Percentiles rank a stretch among this genome's conserved stretches.
phyloP scores from a whole-genome alignment of 2,888 invertebrate genomes.

The Piscicola geometra region DNA sequence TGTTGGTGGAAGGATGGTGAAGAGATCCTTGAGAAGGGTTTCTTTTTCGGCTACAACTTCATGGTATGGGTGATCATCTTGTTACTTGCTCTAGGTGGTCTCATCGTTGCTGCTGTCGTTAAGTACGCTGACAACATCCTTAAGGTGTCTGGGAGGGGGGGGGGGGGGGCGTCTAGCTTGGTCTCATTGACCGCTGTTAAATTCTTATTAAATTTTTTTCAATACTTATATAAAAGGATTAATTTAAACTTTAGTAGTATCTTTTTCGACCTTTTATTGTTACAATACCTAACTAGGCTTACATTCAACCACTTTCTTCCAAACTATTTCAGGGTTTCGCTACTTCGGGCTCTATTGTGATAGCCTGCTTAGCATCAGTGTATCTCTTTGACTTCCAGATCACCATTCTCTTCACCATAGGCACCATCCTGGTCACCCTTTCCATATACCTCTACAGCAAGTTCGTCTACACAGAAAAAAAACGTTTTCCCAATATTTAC shows the following conservation, averaged over 20 bases:
- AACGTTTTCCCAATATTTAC: too few relatives aligned
- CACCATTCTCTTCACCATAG: slow-evolving; percentile 77
- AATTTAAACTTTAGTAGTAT: background rate
- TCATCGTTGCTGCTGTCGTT: slow-evolving; percentile 94
- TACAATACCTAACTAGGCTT: too few relatives aligned
- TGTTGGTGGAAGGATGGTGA: slow-evolving; percentile 61
- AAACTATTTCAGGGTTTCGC: slow-evolving; percentile 84
- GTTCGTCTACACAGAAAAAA: slow-evolving; percentile 27
- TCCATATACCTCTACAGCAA: slow-evolving; percentile 82
- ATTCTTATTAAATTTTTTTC: background rate
- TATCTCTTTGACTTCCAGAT: slow-evolving; percentile 84
- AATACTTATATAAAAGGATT: background rate
- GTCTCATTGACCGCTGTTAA: too few relatives aligned
- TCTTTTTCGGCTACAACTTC: slow-evolving; percentile 62
- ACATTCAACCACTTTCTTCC: too few relatives aligned
- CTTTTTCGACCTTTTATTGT: too few relatives aligned
- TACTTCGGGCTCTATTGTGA: slow-evolving; percentile 81
- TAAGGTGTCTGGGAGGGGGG: too few relatives aligned
- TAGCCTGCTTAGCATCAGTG: slow-evolving; percentile 88
- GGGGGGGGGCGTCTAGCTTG: too few relatives aligned
- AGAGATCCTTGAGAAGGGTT: slow-evolving; percentile 63
- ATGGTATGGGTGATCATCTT: slow-evolving; percentile 74
- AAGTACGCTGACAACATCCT: slow-evolving; percentile 99
- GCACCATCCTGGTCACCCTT: slow-evolving; percentile 80
- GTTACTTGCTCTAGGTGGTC: slow-evolving; percentile 84